Percentiles rank a stretch among this genome's conserved stretches.
These are phyloP conservation scores for Alethe diademata DNA, from an alignment of 2,113 vertebrate genomes.

Conservation along the genomic window DNA sequence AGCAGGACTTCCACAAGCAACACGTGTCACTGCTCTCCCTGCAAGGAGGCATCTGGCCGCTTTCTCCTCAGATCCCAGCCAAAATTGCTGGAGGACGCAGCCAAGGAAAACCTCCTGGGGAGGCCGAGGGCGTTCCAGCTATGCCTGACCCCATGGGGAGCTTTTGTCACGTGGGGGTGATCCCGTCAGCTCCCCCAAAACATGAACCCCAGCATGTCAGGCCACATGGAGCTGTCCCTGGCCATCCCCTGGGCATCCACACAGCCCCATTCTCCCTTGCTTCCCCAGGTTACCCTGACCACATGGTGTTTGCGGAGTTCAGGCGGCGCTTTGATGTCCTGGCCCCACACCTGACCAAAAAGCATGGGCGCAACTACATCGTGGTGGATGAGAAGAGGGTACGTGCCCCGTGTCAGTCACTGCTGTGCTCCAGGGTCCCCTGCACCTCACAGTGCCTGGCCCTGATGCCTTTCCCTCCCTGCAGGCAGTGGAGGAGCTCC, in stretches of 20 bases:
- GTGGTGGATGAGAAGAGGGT: constrained; percentile 93
- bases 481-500: constrained; percentile 91
- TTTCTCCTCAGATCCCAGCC: neutral
- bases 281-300: constrained; percentile 91
- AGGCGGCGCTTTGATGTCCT: constrained; percentile 92
- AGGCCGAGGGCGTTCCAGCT: neutral
- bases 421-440: neutral
- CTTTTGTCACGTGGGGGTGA: neutral
- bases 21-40: neutral
- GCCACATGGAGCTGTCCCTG: fast-evolving
- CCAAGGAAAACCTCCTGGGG: neutral
- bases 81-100: neutral
- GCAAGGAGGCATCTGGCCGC: neutral
- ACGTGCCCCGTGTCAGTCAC: neutral
- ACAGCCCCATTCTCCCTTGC: neutral
- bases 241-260: fast-evolving
- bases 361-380: constrained; percentile 91
- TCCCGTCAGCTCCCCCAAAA: neutral
- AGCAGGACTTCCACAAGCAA: constrained; percentile 22
- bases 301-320: constrained; percentile 97
- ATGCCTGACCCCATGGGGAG: neutral
- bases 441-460: neutral
- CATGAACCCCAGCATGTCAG: neutral
- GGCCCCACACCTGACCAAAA: constrained; percentile 94
- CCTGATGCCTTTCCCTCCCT: neutral